Base-by-base conservation (phyloP, 2,797 vertebrate species). In the Arctocebus calabarensis region DNA sequence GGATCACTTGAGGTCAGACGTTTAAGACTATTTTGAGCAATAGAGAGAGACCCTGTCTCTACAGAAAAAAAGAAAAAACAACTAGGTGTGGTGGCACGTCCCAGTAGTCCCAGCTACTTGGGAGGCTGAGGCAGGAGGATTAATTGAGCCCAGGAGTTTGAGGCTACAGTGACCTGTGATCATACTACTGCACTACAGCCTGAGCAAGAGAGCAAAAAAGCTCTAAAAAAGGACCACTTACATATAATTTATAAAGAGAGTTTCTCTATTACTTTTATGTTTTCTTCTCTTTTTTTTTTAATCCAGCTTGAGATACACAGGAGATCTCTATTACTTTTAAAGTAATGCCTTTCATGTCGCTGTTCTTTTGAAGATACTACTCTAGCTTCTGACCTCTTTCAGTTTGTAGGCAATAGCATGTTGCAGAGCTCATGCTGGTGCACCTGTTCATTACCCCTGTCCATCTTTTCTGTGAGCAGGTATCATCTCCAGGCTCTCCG, bases 401-500 rank as follows among this genome's bases (percentile, higher is more conserved):
- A 66, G 22, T 37, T 25, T 22, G 4, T 57, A 1, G 19, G 27
- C 40, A 61, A 22, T 37, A 62, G 34, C n/a, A n/a, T 20, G 7
- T 32, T 32, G 48, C 43, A 20, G 71, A 52, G 40, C 43, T 32
- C 4, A 1, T 59, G 11, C 43, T 45, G 10, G 45, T 16, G 6
- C 22, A 55, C 3, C 23, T 37, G 1, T 68, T 70, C 20, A 7
- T 73, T 57, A 90, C 20, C 32, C 23, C 52, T 17, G 0, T 71
- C 61, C 82, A 64, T 43, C 0, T 96, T 92, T 89, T 89, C 55
- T 95, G 0, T 90, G 0, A 34, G 0, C 98, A 99, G 99, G 92
- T 99, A 99, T 98, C 99, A 99, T 98, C 99, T 99, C 22, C 99
- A 99, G 98, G 99, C 99, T 23, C 98, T 99, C 90, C 98, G 99